These are phyloP conservation scores for Acropora tenuis DNA, from an alignment of 64 coral and sea anemone genomes.

Conservation along the genomic window DNA sequence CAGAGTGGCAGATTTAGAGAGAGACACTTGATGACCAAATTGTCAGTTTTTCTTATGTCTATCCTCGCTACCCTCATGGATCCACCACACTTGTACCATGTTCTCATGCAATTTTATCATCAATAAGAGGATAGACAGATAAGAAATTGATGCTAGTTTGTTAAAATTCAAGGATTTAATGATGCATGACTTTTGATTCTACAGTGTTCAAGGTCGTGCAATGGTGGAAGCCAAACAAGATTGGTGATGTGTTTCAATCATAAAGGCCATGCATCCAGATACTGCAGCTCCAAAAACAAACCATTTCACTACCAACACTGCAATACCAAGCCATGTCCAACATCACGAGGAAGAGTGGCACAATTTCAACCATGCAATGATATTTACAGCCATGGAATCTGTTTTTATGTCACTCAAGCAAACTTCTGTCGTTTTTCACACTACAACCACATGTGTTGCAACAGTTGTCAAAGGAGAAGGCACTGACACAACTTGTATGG, in stretches of 20 bases:
- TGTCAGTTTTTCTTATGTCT: no score
- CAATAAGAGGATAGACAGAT: no score
- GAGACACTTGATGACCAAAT: no score
- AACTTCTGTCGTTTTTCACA: constrained; percentile 74
- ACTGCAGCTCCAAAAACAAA: constrained; percentile 64
- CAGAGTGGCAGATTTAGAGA: no score
- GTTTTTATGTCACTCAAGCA: constrained; percentile 70
- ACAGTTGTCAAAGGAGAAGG: constrained; percentile 67
- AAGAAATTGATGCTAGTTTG: no score
- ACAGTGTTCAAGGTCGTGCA: constrained; percentile 88
- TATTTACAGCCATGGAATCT: constrained; percentile 44
- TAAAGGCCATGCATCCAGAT: constrained; percentile 64
- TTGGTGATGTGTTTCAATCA: constrained; percentile 77
- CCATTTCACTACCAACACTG: constrained; percentile 72
- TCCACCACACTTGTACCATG: no score
- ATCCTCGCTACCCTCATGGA: no score
- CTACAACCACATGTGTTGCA: constrained; percentile 79
- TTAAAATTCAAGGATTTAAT: no score
- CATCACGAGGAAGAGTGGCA: neutral
- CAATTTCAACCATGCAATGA: constrained; percentile 40
- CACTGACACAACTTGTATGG: neutral
- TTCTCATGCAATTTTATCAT: no score
- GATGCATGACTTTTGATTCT: neutral
- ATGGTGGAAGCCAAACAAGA: constrained; percentile 69
- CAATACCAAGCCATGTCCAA: constrained; percentile 64